phyloP scores from a whole-genome alignment of 2,797 vertebrate species.

The Lepidocolaptes lacrymiger region DNA sequence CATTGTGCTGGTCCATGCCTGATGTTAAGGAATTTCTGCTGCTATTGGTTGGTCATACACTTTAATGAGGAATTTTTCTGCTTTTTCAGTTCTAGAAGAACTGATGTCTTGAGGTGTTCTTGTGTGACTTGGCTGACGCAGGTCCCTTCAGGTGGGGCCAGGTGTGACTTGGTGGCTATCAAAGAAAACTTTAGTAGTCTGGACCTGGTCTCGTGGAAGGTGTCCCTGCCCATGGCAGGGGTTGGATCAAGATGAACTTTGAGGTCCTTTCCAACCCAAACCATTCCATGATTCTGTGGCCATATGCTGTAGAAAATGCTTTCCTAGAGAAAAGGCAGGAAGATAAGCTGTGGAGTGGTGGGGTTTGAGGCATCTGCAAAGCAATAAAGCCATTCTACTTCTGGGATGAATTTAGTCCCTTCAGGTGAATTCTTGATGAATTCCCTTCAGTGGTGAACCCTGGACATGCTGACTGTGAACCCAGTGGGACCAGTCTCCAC shows the following conservation, averaged over 20 bases:
- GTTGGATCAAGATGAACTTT: background rate
- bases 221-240: background rate
- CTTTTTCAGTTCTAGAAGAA: background rate
- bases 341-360: background rate
- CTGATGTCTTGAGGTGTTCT: background rate
- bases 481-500: rapidly evolving
- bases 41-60: background rate
- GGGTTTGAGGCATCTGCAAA: background rate
- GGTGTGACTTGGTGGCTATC: background rate
- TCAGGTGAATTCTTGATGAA: background rate
- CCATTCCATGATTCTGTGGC: background rate
- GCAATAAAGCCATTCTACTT: background rate
- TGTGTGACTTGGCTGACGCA: background rate
- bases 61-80: background rate
- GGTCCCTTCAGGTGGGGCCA: background rate
- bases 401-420: background rate
- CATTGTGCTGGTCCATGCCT: rapidly evolving
- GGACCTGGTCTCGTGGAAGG: background rate
- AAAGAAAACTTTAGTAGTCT: background rate
- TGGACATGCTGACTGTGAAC: background rate
- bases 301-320: background rate
- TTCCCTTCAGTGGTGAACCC: background rate
- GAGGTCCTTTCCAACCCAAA: background rate
- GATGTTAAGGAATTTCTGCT: background rate
- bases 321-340: background rate